A percentile compares a stretch with the other conserved stretches of the same genome.
Evolutionary conservation across 2,797 vertebrate genomes (phyloP).

Genomic region (Ataeniobius toweri): DNA sequence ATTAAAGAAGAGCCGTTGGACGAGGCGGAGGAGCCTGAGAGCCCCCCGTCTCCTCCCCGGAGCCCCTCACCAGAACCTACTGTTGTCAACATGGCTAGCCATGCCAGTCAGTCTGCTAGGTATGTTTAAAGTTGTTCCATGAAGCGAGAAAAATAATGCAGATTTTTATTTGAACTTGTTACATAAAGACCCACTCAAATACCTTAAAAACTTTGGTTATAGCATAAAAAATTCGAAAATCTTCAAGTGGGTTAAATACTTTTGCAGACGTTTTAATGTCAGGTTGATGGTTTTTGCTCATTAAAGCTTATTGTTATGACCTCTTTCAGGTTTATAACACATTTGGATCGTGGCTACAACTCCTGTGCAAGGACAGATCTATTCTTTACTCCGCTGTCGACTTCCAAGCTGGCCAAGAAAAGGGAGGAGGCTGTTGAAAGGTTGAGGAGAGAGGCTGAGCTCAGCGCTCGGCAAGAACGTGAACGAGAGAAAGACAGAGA

Average conservation of each 20-base stretch:
- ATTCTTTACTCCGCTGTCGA: constrained; percentile 93
- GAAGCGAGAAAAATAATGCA: not conserved
- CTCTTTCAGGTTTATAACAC: constrained; percentile 91
- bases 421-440: constrained; percentile 93
- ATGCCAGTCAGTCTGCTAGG: constrained; percentile 97
- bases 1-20: constrained; percentile 97
- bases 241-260: not conserved
- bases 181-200: not conserved
- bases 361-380: constrained; percentile 93
- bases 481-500: constrained; percentile 93
- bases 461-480: constrained; percentile 91
- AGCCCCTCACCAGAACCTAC: constrained; percentile 95
- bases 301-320: constrained; percentile 5
- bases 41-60: constrained; percentile 87
- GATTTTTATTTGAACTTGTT: not conserved
- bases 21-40: constrained; percentile 90
- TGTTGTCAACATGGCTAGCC: constrained; percentile 90
- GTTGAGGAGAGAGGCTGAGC: constrained; percentile 91
- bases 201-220: not conserved
- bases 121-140: constrained; percentile 47
- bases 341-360: constrained; percentile 95
- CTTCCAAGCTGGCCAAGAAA: constrained; percentile 97
- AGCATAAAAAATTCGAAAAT: not conserved
- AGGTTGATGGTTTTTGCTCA: constrained; percentile 1
- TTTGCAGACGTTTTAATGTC: not conserved